Evolutionary conservation across 1,140 invertebrate species (phyloP), one percentile per base, ranked within the genome.

Genomic region (Zaprionus kolodkinae): DNA sequence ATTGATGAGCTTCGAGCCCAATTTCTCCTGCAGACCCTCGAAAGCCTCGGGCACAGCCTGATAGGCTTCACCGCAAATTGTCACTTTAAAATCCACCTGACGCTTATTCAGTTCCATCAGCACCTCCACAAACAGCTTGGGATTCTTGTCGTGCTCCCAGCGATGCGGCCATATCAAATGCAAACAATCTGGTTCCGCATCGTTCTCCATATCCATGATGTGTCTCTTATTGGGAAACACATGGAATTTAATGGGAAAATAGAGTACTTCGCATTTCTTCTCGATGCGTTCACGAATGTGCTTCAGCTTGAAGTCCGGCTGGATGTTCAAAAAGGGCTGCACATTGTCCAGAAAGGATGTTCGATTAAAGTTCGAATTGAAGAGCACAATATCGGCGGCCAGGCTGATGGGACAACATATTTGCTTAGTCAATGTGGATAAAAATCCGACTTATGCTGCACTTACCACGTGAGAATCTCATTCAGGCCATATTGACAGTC

Each of bases 111-210:
- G 88, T 66, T 92, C 80, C 62, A 93, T 92, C 2, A 96, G 78
- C 4, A 94, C 93, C 7, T 94, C 81, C 60, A 96, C 95, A 83
- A 97, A 95, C 21, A 93, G 81, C 35, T 95, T 94, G 10, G 96
- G 96, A 91, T 95, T 94, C 92, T 97, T 97, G 88, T 97, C 96
- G 92, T 96, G 96, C 92, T 97, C 96, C 96, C 96, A 97, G 83
- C 96, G 93, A 93, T 97, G 96, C 13, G 96, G 95, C 96, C 96
- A 97, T 15, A 96, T 94, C 40, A 97, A 94, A 91, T 95, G 95
- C 13, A 96, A 87, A 52, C 61, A 74, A 78, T 92, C 78, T 61
- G 55, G 56, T n/a, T 83, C 76, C 13, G 21, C 27, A 35, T 67
- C 68, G 1, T 60, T 59, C 11, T 78, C 60, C 2, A 74, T 66